A percentile compares a stretch with the other conserved stretches of the same genome.
Evolutionary conservation across 2,113 vertebrate genomes (phyloP).

Genomic region (Otocyon megalotis): DNA sequence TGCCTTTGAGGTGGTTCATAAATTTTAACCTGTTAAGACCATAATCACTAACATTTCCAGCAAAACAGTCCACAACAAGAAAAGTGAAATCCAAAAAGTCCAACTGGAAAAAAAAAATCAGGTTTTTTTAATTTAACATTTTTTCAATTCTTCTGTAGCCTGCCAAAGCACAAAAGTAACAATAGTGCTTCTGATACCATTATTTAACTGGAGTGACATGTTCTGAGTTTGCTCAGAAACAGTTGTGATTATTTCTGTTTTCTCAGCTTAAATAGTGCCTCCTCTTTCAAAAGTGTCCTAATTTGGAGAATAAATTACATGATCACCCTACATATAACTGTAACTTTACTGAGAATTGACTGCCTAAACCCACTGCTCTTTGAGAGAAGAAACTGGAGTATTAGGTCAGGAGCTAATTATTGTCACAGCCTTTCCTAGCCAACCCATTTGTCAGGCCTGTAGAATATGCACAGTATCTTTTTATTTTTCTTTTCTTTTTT

Average conservation of each 20-base stretch:
- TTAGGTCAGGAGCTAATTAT: not conserved
- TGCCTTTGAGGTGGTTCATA: constrained; percentile 48
- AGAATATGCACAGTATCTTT: not conserved
- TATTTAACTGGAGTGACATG: not conserved
- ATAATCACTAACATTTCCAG: constrained; percentile 7
- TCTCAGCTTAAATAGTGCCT: not conserved
- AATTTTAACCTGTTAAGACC: constrained; percentile 33
- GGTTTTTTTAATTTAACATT: not conserved
- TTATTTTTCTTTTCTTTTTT: not conserved
- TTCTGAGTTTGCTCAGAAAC: not conserved
- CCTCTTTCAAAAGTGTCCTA: not conserved
- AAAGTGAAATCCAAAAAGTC: not conserved
- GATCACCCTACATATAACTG: not conserved
- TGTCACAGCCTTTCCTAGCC: constrained; percentile 15
- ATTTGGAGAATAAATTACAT: constrained; percentile 3
- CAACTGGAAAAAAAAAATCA: constrained; percentile 21
- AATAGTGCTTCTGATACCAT: not conserved
- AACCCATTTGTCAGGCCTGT: not conserved
- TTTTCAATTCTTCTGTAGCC: not conserved
- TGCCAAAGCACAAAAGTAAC: not conserved
- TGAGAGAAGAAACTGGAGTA: not conserved
- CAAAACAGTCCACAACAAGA: not conserved
- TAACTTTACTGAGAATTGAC: not conserved
- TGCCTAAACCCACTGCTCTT: not conserved
- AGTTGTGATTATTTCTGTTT: not conserved